Base-by-base conservation (phyloP, 2,797 vertebrate species). In the Gymnocypris eckloni region DNA sequence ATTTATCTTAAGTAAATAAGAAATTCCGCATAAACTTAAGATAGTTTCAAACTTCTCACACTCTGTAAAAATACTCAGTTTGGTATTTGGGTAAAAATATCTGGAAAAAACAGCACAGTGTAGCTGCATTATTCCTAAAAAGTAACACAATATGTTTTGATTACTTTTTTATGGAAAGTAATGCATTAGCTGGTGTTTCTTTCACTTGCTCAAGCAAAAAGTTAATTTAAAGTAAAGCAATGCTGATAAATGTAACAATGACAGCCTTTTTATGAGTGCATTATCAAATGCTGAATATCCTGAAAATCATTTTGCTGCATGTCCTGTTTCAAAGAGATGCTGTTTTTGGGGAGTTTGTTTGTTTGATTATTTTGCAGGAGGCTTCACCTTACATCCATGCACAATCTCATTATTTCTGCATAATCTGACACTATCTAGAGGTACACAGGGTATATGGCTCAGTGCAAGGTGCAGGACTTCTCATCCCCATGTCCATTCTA, bases 401-500 rank as follows among this genome's bases (percentile, higher is more conserved):
- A 85, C 80, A 79, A 87, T 76, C 70, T 83, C 84, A 13, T 20
- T 15, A 72, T 45, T 77, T 79, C 50, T 45, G 11, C 59, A 84
- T 15, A 41, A n/a, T 79, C 39, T 70, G 48, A 39, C 71, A 64
- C 50, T 81, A 28, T 43, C 4, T 41, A 10, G 59, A 87, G 22
- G 87, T 41, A 83, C 83, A 69, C 67, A 85, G 76, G 73, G 28
- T 82, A 88, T 90, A 83, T 88, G 89, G 82, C 89, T 72, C 66
- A 71, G 79, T 85, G 85, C 78, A 86, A 81, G 84, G 88, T 83
- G 54, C 84, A 61, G 69, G 77, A 77, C 12, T 66, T 73, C 50
- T 89, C 86, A 88, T 92, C 81, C 86, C 82, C 90, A 89, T 89
- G 39, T 91, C 83, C 91, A 90, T 92, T 76, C 81, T 86, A 83